Evolutionary conservation across 2,797 vertebrate species (phyloP).

Genomic region (Manis javanica): DNA sequence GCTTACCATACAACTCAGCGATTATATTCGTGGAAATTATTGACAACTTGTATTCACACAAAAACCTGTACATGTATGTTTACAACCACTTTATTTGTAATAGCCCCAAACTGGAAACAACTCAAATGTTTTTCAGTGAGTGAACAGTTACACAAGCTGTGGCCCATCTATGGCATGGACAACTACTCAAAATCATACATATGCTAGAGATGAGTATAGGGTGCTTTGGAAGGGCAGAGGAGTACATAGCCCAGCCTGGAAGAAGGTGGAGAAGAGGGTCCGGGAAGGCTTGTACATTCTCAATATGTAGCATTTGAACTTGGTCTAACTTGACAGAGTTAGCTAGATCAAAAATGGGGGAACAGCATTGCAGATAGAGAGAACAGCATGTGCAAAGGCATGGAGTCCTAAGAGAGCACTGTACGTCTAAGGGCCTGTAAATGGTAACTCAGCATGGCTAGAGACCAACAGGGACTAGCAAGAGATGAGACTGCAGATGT

Average conservation of each 20-base stretch:
- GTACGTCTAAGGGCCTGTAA: background rate
- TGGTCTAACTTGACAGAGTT: background rate
- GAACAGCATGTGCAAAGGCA: background rate
- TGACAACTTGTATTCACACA: background rate
- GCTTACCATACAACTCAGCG: background rate
- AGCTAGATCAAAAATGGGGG: background rate
- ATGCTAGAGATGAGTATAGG: background rate
- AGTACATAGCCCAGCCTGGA: background rate
- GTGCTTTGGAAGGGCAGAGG: background rate
- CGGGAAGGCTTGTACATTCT: background rate
- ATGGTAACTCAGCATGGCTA: background rate
- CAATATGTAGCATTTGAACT: background rate
- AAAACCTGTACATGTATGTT: background rate
- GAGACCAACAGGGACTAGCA: background rate
- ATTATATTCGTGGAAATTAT: constrained; percentile 29
- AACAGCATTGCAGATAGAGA: background rate
- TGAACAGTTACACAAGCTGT: background rate
- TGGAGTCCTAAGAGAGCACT: background rate
- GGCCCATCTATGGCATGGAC: background rate
- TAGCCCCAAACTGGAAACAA: background rate
- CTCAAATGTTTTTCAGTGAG: background rate
- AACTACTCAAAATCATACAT: background rate
- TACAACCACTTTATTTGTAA: background rate
- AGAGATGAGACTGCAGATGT: background rate
- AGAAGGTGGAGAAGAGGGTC: background rate